These are phyloP conservation scores for Himalopsyche kuldschensis DNA, from an alignment of 2,888 invertebrate species.

Conservation along the genomic window DNA sequence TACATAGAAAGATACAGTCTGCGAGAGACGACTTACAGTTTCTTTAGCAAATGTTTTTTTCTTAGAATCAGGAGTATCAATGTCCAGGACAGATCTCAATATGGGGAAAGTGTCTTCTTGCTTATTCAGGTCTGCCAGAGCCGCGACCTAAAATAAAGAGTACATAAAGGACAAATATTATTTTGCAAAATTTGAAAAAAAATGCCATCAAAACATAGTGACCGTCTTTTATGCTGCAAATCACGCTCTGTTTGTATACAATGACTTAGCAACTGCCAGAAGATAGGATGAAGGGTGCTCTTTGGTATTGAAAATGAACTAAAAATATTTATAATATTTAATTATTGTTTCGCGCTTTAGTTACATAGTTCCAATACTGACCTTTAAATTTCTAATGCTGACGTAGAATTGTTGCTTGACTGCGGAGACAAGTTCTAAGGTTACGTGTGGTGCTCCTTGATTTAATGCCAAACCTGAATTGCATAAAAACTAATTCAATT, in stretches of 20 bases:
- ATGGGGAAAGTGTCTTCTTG: constrained; percentile 66
- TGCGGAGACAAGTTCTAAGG: constrained; percentile 66
- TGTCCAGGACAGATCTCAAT: constrained; percentile 59
- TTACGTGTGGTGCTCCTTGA: constrained; percentile 67
- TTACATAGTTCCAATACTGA: constrained; percentile 42
- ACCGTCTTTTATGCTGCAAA: too few relatives aligned
- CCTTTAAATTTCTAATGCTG: constrained; percentile 70
- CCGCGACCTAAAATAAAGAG: constrained; percentile 50
- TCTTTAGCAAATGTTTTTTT: constrained; percentile 67
- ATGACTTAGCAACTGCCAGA: too few relatives aligned
- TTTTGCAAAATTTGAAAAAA: too few relatives aligned
- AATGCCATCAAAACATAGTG: too few relatives aligned
- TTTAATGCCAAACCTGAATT: constrained; percentile 65
- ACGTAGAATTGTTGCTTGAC: constrained; percentile 64
- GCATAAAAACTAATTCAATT: too few relatives aligned
- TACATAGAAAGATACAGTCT: background rate
- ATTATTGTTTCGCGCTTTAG: background rate
- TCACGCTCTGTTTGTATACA: too few relatives aligned
- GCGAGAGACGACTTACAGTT: constrained; percentile 53
- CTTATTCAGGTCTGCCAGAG: constrained; percentile 63
- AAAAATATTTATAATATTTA: background rate
- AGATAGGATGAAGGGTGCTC: too few relatives aligned
- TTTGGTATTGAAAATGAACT: background rate
- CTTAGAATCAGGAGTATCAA: constrained; percentile 56
- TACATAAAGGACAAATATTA: too few relatives aligned